Base-by-base conservation (phyloP, 2,113 vertebrate species). In the Leptosomus discolor region DNA sequence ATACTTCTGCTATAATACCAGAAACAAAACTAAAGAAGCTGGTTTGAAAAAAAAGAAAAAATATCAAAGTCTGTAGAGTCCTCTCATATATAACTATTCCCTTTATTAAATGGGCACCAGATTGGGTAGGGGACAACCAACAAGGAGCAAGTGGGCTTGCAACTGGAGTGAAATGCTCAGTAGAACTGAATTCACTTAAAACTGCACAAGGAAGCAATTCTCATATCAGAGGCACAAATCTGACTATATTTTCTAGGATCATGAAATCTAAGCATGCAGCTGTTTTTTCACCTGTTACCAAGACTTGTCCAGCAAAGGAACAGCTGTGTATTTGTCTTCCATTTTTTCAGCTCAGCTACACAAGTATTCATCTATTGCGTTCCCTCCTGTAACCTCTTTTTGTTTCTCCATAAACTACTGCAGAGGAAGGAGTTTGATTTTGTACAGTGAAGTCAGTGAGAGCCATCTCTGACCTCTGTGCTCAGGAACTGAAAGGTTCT, bases 201-300 rank as follows among this genome's bases (percentile, higher is more conserved):
- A 70, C 41, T 70, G 30, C 22, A 67, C 24, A 76, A 54, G 26
- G 37, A 75, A 11, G 21, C 67, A 68, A 32, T 46, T 85, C 9
- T 51, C 26, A 7, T 6, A 36, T 12, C 37, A 54, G 41, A 90
- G 27, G 34, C 32, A 91, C 50, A 90, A 88, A 81, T 85, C 48
- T 57, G 22, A 78, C 56, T 89, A 1, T 56, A 45, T 76, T 71
- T 86, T 57, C 41, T 21, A 58, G 41, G 29, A 81, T 58, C 8
- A 56, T 14, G 41, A 69, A 73, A 86, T 41, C 41, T 73, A 32
- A 88, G 41, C 0, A 9, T 53, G 73, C 75, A 92, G 84, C 45
- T 96, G 93, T 29, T 82, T 23, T 54, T 90, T 77, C 94, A 97
- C 81, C 95, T 97, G 95, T 88, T 90, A 51, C 21, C 29, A 95